Base-by-base conservation (phyloP, 2,888 invertebrate species). In the Ernsta delagoae region DNA sequence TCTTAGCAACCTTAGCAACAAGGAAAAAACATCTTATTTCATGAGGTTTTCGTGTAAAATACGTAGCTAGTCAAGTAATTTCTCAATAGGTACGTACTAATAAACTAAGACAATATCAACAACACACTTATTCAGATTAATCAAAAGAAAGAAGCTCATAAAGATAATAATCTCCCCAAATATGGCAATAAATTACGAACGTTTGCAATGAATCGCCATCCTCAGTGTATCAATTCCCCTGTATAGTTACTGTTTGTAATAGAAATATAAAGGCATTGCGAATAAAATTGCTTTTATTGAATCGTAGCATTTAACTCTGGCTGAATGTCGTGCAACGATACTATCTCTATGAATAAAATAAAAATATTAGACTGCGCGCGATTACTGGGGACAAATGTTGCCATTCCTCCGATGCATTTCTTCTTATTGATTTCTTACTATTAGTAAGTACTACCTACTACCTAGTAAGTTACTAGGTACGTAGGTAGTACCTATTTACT, bases 231-330 rank as follows among this genome's bases (percentile, higher is more conserved):
- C 84, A 83, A 83, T 83, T 85, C 83, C 83, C 86, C 82, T 82
- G 81, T 80, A 81, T 76, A 76, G 36, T 36, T 36, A n/a, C 77
- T 73, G 73, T 72, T 74, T 72, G 81, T 90, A 88, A 92, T 90
- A 88, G 91, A 90, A 89, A 88, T 81, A 89, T 87, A 87, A 88
- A 83, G 81, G 78, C 81, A 84, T 84, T 76, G 78, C 79, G 79
- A 82, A 86, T 86, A 80, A 77, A 79, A 82, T 82, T 74, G 78
- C 77, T 78, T 85, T 86, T 87, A 91, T 91, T 91, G 88, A 90
- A 90, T 88, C 86, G 80, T 81, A 82, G 75, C 79, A 81, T 82
- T 85, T 83, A 85, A 83, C 85, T 83, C 78, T 71, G 75, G 75
- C 77, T 75, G 72, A 78, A 85, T 84, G 79, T 82, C 80, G 79